phyloP scores from a whole-genome alignment of 2,113 vertebrate species.

The Potamarius usumacintae region DNA sequence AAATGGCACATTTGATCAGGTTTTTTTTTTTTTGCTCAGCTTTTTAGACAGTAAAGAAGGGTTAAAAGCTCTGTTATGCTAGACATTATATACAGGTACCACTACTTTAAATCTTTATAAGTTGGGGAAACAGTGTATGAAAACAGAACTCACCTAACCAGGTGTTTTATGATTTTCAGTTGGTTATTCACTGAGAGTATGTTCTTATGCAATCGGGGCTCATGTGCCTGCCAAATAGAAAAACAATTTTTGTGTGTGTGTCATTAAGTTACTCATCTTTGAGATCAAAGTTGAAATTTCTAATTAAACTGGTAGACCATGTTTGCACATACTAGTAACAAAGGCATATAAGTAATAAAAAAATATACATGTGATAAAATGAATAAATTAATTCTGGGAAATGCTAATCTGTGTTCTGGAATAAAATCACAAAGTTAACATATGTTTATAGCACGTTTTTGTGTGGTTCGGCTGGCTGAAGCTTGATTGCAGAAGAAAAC shows the following conservation, averaged over 20 bases:
- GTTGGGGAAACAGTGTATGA: background rate
- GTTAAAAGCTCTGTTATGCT: background rate
- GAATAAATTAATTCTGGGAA: background rate
- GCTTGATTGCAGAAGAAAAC: background rate
- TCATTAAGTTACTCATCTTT: background rate
- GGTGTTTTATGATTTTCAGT: conserved; percentile 90
- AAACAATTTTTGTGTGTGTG: background rate
- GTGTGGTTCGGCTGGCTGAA: background rate
- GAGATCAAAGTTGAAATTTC: background rate
- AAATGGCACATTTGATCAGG: background rate
- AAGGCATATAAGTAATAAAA: background rate
- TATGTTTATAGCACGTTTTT: background rate
- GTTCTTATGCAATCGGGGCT: conserved; percentile 90
- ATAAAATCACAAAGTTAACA: background rate
- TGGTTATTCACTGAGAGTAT: conserved; percentile 86
- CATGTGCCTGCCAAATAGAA: conserved; percentile 72
- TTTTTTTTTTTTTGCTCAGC: background rate
- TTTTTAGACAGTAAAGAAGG: background rate
- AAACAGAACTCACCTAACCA: conserved; percentile 82
- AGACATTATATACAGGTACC: background rate
- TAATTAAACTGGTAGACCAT: background rate
- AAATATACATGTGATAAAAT: background rate
- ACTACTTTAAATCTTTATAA: background rate
- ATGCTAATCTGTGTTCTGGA: background rate
- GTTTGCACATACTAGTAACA: background rate